Base-by-base conservation (phyloP, 2,113 vertebrate genomes). In the Apistogramma diplotaenia region DNA sequence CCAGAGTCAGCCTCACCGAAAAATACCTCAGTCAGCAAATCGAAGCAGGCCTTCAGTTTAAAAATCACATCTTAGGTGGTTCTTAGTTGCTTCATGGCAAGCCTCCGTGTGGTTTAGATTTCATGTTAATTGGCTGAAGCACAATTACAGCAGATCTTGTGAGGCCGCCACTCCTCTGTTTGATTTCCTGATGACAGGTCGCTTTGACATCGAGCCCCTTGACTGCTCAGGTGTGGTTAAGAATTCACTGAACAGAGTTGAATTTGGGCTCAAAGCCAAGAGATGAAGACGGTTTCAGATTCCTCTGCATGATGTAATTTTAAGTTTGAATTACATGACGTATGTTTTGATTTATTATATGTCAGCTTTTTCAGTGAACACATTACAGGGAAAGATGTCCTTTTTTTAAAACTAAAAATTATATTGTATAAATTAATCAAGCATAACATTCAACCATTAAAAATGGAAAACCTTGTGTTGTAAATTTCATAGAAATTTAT, bases 11-110 rank as follows among this genome's bases (percentile, higher is more conserved):
- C 54, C 61, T 55, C 3, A 2, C 54, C 76, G 54, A 31, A 59
- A 53, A 80, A 84, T 46, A 74, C 15, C 78, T 59, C 83, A 83
- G 71, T 85, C 80, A 91, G 85, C 80, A 60, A 80, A 84, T 73
- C 9, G 23, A 55, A 72, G 73, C 62, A 65, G 25, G 8, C 53
- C 61, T 71, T 74, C 40, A 59, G 62, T 77, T 82, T 61, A 72
- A 54, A 62, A 81, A 78, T 76, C 54, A 81, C 62, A 60, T 37
- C 59, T 57, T 46, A 46, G n/a, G 29, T 61, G 70, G 33, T 65
- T 74, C 53, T 84, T n/a, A n/a, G n/a, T n/a, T 31, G 54, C 21
- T 13, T 46, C 23, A 35, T 3, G 29, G 74, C 37, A 11, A 51
- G 43, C 27, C 40, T 76, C 74, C 74, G 33, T 49, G 11, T 35